Percentiles rank a stretch among this genome's conserved stretches.
phyloP scores from a whole-genome alignment of 2,888 invertebrate species.

The Sceliomorpha sp. region DNA sequence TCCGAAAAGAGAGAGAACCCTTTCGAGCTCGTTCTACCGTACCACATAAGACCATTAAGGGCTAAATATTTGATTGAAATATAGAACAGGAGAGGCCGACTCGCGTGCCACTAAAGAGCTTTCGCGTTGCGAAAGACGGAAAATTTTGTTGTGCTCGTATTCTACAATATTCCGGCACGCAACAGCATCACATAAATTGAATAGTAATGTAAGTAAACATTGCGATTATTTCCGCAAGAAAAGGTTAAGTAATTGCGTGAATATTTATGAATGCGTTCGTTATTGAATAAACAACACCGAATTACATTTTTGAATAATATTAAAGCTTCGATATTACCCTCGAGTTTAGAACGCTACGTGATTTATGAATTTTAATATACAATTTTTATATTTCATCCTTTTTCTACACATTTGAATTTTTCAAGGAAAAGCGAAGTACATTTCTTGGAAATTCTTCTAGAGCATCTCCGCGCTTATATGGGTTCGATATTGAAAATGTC shows the following conservation, averaged over 20 bases:
- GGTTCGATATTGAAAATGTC: too few relatives aligned
- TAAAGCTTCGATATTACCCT: too few relatives aligned
- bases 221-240: neutral
- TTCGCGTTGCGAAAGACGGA: constrained; percentile 40
- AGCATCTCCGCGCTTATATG: too few relatives aligned
- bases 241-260: neutral
- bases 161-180: constrained; percentile 40
- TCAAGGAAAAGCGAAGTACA: too few relatives aligned
- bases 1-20: constrained; percentile 57
- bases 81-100: constrained; percentile 62
- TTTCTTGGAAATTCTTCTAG: too few relatives aligned
- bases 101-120: constrained; percentile 71
- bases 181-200: constrained; percentile 9
- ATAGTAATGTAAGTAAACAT: constrained; percentile 10
- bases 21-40: constrained; percentile 61
- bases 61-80: constrained; percentile 75
- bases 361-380: too few relatives aligned
- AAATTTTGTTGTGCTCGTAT: constrained; percentile 43
- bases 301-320: too few relatives aligned
- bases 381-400: too few relatives aligned
- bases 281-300: too few relatives aligned
- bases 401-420: too few relatives aligned
- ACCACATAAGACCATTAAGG: constrained; percentile 68
- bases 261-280: neutral
- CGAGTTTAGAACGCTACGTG: too few relatives aligned